Base-by-base conservation (phyloP, 2,113 vertebrate species). In the Pseudolaguvia tuberculata region DNA sequence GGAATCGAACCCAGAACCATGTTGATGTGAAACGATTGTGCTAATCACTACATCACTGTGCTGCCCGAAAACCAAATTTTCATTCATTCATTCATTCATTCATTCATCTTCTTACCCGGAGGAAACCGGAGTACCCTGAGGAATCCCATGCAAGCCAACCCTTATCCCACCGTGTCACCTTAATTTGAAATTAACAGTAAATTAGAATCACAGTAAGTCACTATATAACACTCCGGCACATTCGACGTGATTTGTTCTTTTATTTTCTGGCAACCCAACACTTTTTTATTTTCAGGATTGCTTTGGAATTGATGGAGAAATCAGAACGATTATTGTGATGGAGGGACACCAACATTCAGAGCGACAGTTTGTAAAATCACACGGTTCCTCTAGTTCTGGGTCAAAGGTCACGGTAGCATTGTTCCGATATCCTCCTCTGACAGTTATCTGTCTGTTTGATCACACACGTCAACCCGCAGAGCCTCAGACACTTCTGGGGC, bases 361-460 rank as follows among this genome's bases (percentile, higher is more conserved):
- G 72, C 8, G 13, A 58, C 51, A 59, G 35, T 50, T 63, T 77
- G 42, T 62, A 63, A 57, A 53, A 48, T 63, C 48, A 70, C 10
- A 29, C 29, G 9, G 9, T 42, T 68, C 57, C 51, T 70, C 48
- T 67, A 39, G 47, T 27, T 18, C 27, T 53, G 58, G 67, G 66
- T 76, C 47, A 78, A 55, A 81, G 79, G 79, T 81, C 63, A 78
- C 11, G 18, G 47, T 7, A 42, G 63, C 55, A 77, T 74, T 74
- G 75, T 80, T 50, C 75, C 23, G 25, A 31, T 55, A 62, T 61
- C 21, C 57, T 12, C 15, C 65, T 77, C 39, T 70, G 71, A 75
- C 69, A 75, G 79, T 81, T 81, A 70, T 78, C 72, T 72, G 72
- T 78, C 66, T 65, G 72, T 72, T 75, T 81, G 79, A 81, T 81